Base-by-base conservation (phyloP, 2,113 vertebrate species). In the Salvelinus sp. region DNA sequence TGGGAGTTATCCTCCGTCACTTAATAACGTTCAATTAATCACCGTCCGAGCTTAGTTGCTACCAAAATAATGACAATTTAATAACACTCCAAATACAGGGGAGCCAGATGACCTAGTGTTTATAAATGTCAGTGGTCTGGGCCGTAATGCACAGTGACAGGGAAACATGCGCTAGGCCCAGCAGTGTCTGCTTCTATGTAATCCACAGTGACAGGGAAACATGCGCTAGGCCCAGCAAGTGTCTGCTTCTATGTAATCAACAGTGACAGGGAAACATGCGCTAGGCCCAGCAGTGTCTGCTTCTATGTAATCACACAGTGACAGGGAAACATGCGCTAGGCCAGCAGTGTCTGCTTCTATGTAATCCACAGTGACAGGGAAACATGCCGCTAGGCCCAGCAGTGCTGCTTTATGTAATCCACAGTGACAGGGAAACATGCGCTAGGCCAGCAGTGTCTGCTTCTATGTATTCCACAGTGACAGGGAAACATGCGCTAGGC, bases 11-110 rank as follows among this genome's bases (percentile, higher is more conserved):
- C 78, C 86, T 89, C 87, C 87, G 87, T 79, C 88, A 81, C 79
- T 76, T 90, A 91, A 90, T 90, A 79, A 86, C 77, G 69, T 87
- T 85, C 83, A 89, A 93, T 93, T 91, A 90, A 92, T 92, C 92
- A 91, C 78, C 78, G 78, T 72, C 75, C 62, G 69, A 73, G 72
- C 78, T 73, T 71, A 75, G 81, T 86, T 84, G 85, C 85, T 74
- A 70, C 84, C 77, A 87, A 88, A 91, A 89, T 92, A 92, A 93
- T 91, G 86, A 85, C 83, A 87, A 90, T 89, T 89, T 93, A 92
- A 92, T 92, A 92, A 92, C 79, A n/a, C 47, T 25, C 82, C 73
- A 77, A 87, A 87, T 85, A 87, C 83, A 85, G 85, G 76, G 23
- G 48, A 22, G 16, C 76, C 71, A 87, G 85, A 93, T 92, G 92